Base-by-base conservation (phyloP, 2,797 vertebrate species). In the Smutsia gigantea region DNA sequence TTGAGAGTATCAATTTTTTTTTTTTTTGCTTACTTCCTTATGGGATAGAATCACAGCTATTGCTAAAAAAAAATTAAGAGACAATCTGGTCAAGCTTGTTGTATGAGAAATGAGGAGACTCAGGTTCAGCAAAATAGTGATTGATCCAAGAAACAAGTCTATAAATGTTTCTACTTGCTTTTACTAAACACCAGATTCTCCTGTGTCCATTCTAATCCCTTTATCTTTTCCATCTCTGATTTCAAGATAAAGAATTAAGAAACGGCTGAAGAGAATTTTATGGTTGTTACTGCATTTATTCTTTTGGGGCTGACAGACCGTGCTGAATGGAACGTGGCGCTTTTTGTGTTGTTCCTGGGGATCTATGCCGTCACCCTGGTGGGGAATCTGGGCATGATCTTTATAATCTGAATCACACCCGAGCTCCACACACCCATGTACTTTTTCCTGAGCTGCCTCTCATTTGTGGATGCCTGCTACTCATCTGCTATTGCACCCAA, bases 401-500 rank as follows among this genome's bases (percentile, higher is more conserved):
- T 97, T 23, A 37, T 97, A 63, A 97, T 97, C 29, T 21, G 8
- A 29, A 13, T 89, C 63, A 86, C 88, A 15, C 64, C 74, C 15
- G 92, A 95, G 1, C 94, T 97, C 13, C 84, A 87, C 79, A 97
- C 69, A 7, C 94, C 95, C 34, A 95, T 91, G 96, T 94, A 96
- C 61, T 95, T 96, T 86, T 96, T 96, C 42, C 95, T 97, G 8
- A 93, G 96, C 29, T 95, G 93, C 7, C 88, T 97, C 37, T 95
- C 93, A 2, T 82, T 95, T 23, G 92, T 93, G 13, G 96, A 93
- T 79, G 61, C 57, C 53, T 97, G 95, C 21, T 97, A 88, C 46
- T 96, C 95, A 46, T 95, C 97, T 17, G 84, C 75, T 11, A 91
- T 97, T 78, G 95, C 91, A 27, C 96, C 97, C 1, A 92, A 93